These are phyloP conservation scores for Spheniscus humboldti DNA, from an alignment of 2,797 vertebrate species.

Conservation along the genomic window DNA sequence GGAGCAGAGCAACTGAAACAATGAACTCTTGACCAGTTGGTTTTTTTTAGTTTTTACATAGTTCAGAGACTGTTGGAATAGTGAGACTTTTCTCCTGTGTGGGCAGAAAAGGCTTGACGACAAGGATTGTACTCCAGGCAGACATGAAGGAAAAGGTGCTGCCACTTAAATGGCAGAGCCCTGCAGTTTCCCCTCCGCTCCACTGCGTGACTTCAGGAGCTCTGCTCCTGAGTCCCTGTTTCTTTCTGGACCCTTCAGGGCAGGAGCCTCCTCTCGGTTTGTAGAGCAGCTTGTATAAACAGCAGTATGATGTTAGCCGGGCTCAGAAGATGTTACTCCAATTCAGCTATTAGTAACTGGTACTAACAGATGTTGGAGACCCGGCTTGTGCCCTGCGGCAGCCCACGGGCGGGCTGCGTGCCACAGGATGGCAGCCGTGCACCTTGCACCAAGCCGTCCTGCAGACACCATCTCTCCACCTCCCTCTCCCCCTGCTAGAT, in stretches of 20 bases:
- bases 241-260: neutral
- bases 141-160: neutral
- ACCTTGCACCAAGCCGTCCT: fast-evolving
- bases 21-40: neutral
- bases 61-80: neutral
- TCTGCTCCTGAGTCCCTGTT: neutral
- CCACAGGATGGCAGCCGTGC: neutral
- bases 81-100: neutral
- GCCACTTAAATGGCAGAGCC: neutral
- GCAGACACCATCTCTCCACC: neutral
- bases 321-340: neutral
- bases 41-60: neutral
- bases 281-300: neutral
- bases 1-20: neutral
- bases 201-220: neutral
- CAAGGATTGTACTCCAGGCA: neutral
- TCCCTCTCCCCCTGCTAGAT: neutral
- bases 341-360: neutral
- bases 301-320: neutral
- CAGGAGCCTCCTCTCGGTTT: neutral
- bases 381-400: fast-evolving
- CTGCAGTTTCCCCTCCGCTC: neutral
- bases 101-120: neutral
- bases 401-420: fast-evolving
- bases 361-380: neutral